Base-by-base conservation (phyloP, 2,113 vertebrate genomes). In the Mesitornis unicolor region DNA sequence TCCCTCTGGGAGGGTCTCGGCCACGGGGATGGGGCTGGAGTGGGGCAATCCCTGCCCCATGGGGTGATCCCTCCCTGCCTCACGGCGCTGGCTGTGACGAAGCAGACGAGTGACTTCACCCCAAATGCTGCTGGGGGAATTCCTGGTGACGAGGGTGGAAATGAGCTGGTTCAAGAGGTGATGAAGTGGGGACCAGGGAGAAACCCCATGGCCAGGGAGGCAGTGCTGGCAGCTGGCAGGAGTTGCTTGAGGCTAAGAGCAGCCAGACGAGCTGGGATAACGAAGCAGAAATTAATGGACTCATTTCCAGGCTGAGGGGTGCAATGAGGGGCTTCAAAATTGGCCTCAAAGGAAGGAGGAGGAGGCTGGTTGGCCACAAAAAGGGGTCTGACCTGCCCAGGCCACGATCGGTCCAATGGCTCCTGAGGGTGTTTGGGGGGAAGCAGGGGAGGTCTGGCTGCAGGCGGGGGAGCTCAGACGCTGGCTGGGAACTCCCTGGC, bases 331-430 rank as follows among this genome's bases (percentile, higher is more conserved):
- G 14, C 53, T 36, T 47, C 12, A 2, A 31, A 65, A 47, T 13
- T 3, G 4, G 16, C 31, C 45, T 63, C 29, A 11, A 21, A 51
- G 35, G 56, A 42, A 86, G 47, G 5, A 3, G 76, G 60, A 67
- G 16, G 43, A 42, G 26, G 69, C n/a, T 2, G 7, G 9, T 17
- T 0, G 1, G 18, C 15, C 0, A 0, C 1, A 1, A 33, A 74
- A 67, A 25, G 28, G 21, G 24, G 42, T 29, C 51, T 1, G 6
- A 10, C 10, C 56, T 57, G 36, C 53, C n/a, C 51, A 3, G 2
- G 29, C 20, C 25, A 2, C 42, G 21, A 13, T 50, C 6, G 2
- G 16, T 68, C 38, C 40, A 54, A 5, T 3, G 6, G 43, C 33
- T 95, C 64, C 60, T 4, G 28, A 51, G n/a, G 48, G 43, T 0